phyloP scores from a whole-genome alignment of 2,113 vertebrate genomes.

The Isurus oxyrinchus region DNA sequence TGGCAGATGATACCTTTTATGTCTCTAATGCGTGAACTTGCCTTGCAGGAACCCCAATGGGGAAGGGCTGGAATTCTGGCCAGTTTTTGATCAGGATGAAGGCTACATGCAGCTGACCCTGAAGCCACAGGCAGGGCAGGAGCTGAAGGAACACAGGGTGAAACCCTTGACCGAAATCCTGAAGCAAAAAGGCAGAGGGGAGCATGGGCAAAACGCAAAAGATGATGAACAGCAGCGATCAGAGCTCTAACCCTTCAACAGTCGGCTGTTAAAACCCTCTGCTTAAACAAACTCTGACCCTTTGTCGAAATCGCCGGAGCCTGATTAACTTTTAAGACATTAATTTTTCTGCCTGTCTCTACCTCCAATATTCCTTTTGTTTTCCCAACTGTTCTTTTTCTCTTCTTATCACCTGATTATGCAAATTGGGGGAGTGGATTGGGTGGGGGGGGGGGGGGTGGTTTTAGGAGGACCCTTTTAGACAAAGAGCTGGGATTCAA shows the following conservation, averaged over 20 bases:
- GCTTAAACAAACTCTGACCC: neutral
- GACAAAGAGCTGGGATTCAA: too few species aligned
- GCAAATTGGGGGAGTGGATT: neutral
- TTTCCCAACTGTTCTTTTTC: neutral
- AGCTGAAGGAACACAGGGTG: conserved; percentile 51
- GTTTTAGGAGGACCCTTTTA: too few species aligned
- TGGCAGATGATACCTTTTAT: neutral
- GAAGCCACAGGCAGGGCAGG: conserved; percentile 47
- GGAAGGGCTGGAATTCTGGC: conserved; percentile 52
- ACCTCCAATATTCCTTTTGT: neutral
- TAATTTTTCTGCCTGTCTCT: neutral
- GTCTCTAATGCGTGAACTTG: neutral
- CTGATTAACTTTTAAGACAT: neutral
- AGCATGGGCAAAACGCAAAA: neutral
- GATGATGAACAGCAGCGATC: neutral
- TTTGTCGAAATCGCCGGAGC: neutral
- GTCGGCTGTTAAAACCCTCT: neutral
- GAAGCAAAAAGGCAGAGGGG: too few species aligned
- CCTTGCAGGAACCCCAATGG: conserved; percentile 54
- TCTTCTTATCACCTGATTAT: neutral
- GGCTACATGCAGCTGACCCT: conserved; percentile 58
- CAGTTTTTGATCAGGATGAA: conserved; percentile 50
- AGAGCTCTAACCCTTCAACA: neutral
- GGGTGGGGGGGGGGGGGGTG: too few species aligned
- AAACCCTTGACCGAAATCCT: neutral